These are phyloP conservation scores for Arvicanthis niloticus DNA, from an alignment of 2,113 vertebrate species.

Conservation along the genomic window DNA sequence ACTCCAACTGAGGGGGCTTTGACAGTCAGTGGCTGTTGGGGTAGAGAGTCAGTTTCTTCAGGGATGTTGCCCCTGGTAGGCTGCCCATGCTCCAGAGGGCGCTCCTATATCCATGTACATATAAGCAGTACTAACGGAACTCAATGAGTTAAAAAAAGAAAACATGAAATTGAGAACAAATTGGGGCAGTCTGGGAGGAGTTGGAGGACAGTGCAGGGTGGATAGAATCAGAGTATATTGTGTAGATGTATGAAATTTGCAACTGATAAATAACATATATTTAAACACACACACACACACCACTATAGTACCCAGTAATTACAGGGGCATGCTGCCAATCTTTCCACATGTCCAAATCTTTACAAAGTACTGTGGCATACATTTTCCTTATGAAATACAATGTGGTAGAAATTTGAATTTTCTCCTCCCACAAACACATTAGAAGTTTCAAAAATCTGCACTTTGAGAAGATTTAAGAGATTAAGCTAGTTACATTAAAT, in stretches of 20 bases:
- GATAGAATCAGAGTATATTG: not conserved
- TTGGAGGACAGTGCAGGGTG: not conserved
- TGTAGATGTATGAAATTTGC: not conserved
- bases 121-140: not conserved
- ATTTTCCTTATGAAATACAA: not conserved
- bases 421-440: not conserved
- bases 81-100: not conserved
- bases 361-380: not conserved
- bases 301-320: not conserved
- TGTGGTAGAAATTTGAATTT: not conserved
- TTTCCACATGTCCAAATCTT: not conserved
- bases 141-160: not conserved
- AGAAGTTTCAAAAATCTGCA: not conserved
- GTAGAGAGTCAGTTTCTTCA: not conserved
- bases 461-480: not conserved
- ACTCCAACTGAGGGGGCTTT: not conserved
- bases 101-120: not conserved
- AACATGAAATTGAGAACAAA: not conserved
- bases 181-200: not conserved
- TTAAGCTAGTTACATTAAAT: not conserved
- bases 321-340: not conserved
- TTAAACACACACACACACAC: not conserved
- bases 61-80: not conserved
- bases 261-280: not conserved
- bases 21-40: not conserved